Base-by-base conservation (phyloP, 2,113 vertebrate genomes). In the Oenanthe melanoleuca region DNA sequence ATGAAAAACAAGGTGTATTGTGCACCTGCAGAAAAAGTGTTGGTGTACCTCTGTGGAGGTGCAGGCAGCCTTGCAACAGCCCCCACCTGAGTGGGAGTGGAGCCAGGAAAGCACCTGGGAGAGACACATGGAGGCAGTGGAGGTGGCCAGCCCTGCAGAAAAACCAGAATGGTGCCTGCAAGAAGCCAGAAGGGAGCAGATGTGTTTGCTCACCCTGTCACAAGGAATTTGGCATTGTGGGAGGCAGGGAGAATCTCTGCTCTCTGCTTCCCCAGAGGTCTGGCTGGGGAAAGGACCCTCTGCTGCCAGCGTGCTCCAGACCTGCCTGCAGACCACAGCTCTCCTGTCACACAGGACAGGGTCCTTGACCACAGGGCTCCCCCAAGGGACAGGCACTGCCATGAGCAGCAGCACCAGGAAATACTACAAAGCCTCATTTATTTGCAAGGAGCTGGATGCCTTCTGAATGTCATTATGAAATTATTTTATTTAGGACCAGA, bases 341-440 rank as follows among this genome's bases (percentile, higher is more conserved):
- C 56, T 20, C 3, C 44, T 50, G 34, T 34, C 34, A 63, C 38
- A 28, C 72, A 40, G 55, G 16, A 50, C 52, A 57, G 31, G 3
- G 11, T 50, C 5, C 26, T 19, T 0, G 0, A 34, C 4, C 2
- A 1, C 34, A 42, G 40, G 11, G 13, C 10, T 65, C 28, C 31
- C 29, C 24, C 33, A 57, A 34, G 66, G 12, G 38, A 73, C 37
- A 1, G 0, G 29, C 61, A 38, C 38, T 71, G 65, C 40, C 42
- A 8, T 8, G 37, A 77, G 20, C 7, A 69, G 16, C 47, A 80
- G 20, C 33, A 69, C 2, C 8, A 34, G 16, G n/a, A 83, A 59
- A 81, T 16, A 18, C 29, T 86, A 7, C 12, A 38, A 14, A 38
- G 57, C 13, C 61, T 74, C 14, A 45, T 20, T 28, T 28, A 28